Evolutionary conservation across 23 tunicate species (phyloP).

Genomic region (Trididemnum miniatum): DNA sequence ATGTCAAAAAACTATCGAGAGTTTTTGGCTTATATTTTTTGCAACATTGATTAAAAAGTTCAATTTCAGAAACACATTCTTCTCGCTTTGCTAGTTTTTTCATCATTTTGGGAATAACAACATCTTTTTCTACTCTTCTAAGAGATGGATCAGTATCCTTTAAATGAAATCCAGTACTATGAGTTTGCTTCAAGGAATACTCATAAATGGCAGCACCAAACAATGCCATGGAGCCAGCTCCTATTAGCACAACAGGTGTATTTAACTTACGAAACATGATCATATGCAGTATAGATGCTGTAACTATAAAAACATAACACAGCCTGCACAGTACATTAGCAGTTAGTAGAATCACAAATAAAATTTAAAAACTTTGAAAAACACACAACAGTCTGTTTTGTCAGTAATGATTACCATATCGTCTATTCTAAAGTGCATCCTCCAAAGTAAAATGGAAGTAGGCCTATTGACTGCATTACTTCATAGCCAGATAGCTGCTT

Average conservation of each 20-base stretch:
- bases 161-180: constrained; percentile 54
- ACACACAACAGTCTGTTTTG: too few relatives aligned
- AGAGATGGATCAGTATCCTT: constrained; percentile 82
- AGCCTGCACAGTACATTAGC: too few relatives aligned
- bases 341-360: too few relatives aligned
- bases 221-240: constrained; percentile 17
- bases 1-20: constrained; percentile 42
- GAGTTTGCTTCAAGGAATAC: neutral
- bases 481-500: too few relatives aligned
- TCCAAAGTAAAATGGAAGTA: too few relatives aligned
- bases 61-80: constrained; percentile 43
- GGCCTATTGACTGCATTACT: too few relatives aligned
- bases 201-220: constrained; percentile 33
- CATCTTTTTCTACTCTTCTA: constrained; percentile 80
- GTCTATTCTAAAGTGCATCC: too few relatives aligned
- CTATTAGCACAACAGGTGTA: neutral
- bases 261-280: neutral
- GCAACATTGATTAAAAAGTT: constrained; percentile 57
- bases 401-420: too few relatives aligned
- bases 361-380: too few relatives aligned
- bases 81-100: constrained; percentile 39
- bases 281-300: too few relatives aligned
- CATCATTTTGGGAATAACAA: constrained; percentile 82
- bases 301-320: too few relatives aligned
- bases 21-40: constrained; percentile 21